Base-by-base conservation (phyloP, 2,797 vertebrate genomes). In the Kryptopterus vitreolus region DNA sequence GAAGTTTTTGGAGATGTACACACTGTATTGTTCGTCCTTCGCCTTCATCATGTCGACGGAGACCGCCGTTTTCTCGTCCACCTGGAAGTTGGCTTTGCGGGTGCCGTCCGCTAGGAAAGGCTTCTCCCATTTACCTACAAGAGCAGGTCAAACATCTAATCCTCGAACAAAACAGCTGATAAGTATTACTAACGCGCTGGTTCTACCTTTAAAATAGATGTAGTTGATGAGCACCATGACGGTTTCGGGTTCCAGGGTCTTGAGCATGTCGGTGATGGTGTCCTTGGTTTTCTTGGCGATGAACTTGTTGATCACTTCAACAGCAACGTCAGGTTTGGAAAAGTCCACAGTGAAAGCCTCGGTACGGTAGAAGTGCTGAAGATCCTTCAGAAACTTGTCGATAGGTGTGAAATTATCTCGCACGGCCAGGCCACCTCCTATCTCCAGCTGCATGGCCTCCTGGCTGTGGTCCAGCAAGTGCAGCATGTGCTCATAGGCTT, bases 1-100 rank as follows among this genome's bases (percentile, higher is more conserved):
- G 83, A 91, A 86, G 79, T 96, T 94, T 85, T 0, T 48, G 0
- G 10, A 97, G 95, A 0, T 89, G 88, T 93, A 95, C 0, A 89
- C 86, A 22, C 94, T 90, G 4, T 91, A 97, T 35, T 93, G 81
- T 5, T 95, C 95, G 0, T 26, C 22, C 8, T 59, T 90, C 57
- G 87, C 94, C 83, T 85, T 93, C 97, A 98, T 98, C 96, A 97
- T 97, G 4, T 97, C 95, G 31, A 98, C 96, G 84, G 93, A 82
- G 72, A 97, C 93, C 0, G 61, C 85, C 55, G 88, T 95, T 73
- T 75, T 88, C 6, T 87, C 82, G 8, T 94, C 86, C 85, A 97
- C 90, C 0, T 87, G 69, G 88, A 99, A 98, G 3, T 95, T 88
- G 0, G 73, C 90, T 84, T 91, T 93, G 18, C 82, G 69, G 0